These are phyloP conservation scores for Camarhynchus parvulus DNA, from an alignment of 2,113 vertebrate genomes.

Conservation along the genomic window DNA sequence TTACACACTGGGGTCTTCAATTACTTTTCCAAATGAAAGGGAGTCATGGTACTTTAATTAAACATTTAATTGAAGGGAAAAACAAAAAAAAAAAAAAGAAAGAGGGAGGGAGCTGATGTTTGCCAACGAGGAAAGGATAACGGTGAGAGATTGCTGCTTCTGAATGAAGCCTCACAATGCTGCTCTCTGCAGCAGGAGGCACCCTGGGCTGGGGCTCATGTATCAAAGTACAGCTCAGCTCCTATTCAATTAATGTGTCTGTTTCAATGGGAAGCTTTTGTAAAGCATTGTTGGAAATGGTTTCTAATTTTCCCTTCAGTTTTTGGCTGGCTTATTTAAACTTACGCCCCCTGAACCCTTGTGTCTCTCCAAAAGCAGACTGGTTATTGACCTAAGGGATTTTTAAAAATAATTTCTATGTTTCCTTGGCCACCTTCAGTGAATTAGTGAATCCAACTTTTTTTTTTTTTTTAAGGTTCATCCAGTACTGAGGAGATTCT, in stretches of 20 bases:
- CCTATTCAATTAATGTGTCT: slow-evolving; percentile 55
- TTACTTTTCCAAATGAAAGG: slow-evolving; percentile 56
- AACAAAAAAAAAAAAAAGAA: neutral
- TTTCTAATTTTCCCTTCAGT: slow-evolving; percentile 55
- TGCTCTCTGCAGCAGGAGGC: slow-evolving; percentile 24
- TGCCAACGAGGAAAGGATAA: slow-evolving; percentile 38
- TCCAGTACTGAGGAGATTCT: neutral
- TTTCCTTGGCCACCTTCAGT: neutral
- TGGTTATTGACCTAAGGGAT: slow-evolving; percentile 40
- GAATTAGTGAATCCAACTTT: neutral
- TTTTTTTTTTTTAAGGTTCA: neutral
- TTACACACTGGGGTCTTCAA: slow-evolving; percentile 7
- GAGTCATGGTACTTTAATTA: slow-evolving; percentile 61
- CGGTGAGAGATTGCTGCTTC: slow-evolving; percentile 29
- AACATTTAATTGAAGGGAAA: slow-evolving; percentile 52
- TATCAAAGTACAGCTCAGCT: slow-evolving; percentile 48
- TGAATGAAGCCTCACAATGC: slow-evolving; percentile 42
- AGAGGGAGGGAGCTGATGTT: slow-evolving; percentile 2
- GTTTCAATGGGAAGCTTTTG: slow-evolving; percentile 38
- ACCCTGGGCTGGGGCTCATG: slow-evolving; percentile 32
- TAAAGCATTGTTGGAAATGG: slow-evolving; percentile 43
- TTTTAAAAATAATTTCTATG: slow-evolving; percentile 35
- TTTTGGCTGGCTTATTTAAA: slow-evolving; percentile 67
- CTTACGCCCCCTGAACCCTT: neutral
- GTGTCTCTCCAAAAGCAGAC: neutral